phyloP scores from a whole-genome alignment of 2,797 vertebrate species.

The Miichthys miiuy region DNA sequence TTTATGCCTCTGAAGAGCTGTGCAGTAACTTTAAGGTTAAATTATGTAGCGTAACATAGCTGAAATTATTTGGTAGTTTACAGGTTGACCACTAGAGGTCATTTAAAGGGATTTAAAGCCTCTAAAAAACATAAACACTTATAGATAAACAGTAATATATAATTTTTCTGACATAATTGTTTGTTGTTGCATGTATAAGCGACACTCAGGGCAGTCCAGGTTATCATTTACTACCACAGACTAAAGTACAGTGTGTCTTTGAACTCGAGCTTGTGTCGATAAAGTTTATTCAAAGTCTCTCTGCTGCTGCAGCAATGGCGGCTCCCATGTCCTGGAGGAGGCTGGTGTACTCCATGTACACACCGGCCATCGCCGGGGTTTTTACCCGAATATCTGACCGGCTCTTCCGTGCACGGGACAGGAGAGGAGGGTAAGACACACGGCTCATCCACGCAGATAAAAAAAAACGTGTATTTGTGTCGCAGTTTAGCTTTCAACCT shows the following conservation, averaged over 20 bases:
- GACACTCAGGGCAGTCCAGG: not conserved
- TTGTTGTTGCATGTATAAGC: not conserved
- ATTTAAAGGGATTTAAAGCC: not conserved
- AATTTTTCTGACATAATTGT: not conserved
- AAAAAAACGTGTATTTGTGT: not conserved
- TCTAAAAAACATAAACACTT: not conserved
- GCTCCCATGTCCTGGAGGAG: conserved; percentile 87
- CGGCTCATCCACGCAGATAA: not conserved
- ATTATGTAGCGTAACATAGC: not conserved
- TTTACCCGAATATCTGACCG: conserved; percentile 83
- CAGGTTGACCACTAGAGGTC: conserved; percentile 37
- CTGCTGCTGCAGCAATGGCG: conserved; percentile 79
- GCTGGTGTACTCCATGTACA: conserved; percentile 79
- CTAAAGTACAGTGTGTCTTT: conserved; percentile 14
- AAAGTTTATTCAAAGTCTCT: conserved; percentile 80
- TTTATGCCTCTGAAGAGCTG: not conserved
- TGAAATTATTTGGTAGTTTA: not conserved
- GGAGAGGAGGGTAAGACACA: conserved; percentile 83
- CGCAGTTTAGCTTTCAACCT: not conserved
- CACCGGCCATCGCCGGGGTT: conserved; percentile 82
- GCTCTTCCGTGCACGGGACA: conserved; percentile 80
- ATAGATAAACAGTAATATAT: not conserved
- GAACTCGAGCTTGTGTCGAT: conserved; percentile 50
- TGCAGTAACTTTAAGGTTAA: not conserved
- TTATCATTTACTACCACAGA: not conserved